A percentile compares a stretch with the other conserved stretches of the same genome.
Conservation (phyloP, 2,888 invertebrate genomes). For the Alloplasta piceator region DNA sequence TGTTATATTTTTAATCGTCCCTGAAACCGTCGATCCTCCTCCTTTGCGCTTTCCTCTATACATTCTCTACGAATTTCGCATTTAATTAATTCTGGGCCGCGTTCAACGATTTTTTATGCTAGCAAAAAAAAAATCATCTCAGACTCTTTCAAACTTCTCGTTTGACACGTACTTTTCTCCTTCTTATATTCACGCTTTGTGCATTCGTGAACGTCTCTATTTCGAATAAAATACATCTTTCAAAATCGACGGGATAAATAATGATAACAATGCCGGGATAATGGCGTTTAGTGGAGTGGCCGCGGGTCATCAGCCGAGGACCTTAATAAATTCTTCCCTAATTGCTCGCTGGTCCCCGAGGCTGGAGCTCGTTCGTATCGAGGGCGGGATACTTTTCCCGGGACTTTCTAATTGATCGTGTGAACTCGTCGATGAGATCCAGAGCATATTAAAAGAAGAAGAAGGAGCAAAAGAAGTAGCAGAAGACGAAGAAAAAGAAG, state of each 20-base stretch:
- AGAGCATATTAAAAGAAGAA: not conserved
- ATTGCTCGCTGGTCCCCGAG: slow-evolving; percentile 45
- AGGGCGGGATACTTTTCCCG: slow-evolving; percentile 39
- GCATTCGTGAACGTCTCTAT: not conserved
- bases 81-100: slow-evolving; percentile 48
- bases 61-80: slow-evolving; percentile 23
- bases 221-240: not conserved
- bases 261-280: not conserved
- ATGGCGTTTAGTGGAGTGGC: not conserved
- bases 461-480: not conserved
- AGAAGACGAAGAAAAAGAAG: slow-evolving; percentile 14
- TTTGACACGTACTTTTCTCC: not conserved
- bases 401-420: slow-evolving; percentile 35
- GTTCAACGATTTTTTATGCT: not conserved
- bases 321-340: slow-evolving; percentile 60
- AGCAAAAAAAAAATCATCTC: not conserved
- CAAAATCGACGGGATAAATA: not conserved
- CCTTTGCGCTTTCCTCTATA: slow-evolving; percentile 5
- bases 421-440: slow-evolving; percentile 19
- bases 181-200: no score
- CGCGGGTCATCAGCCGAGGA: slow-evolving; percentile 37
- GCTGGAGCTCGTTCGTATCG: slow-evolving; percentile 40
- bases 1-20: slow-evolving; percentile 63
- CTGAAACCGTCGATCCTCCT: slow-evolving; percentile 34
- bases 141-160: not conserved